A percentile compares a stretch with the other conserved stretches of the same genome.
Conservation (phyloP, 2,797 vertebrate species). For the Enteromius viviparus region DNA sequence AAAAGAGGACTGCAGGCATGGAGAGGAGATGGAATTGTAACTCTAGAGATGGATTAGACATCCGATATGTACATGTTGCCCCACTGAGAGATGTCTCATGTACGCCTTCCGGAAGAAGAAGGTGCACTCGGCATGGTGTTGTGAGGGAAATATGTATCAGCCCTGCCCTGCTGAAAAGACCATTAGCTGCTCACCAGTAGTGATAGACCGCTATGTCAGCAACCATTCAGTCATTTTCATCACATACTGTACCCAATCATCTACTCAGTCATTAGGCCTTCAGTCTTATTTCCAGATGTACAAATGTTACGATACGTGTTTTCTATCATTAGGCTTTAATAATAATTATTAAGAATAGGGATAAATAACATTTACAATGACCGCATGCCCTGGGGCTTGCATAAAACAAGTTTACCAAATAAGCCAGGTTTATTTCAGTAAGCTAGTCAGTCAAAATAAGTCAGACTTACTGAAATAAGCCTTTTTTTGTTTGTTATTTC, state of each 20-base stretch:
- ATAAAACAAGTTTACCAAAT: too few species aligned
- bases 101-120: background rate
- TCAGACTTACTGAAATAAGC: too few species aligned
- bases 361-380: background rate
- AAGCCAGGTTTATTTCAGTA: too few species aligned
- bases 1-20: conserved; percentile 22
- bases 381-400: background rate
- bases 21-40: conserved; percentile 31
- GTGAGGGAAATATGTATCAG: background rate
- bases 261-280: background rate
- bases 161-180: background rate
- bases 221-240: background rate
- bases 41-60: conserved; percentile 30
- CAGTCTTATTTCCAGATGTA: background rate
- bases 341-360: background rate
- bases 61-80: conserved; percentile 1
- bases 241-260: background rate
- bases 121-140: background rate
- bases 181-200: background rate
- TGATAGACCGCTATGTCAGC: background rate
- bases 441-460: too few species aligned
- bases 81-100: conserved; percentile 16
- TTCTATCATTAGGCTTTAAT: background rate
- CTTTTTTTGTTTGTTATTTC: background rate
- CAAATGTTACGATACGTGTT: background rate